phyloP scores from a whole-genome alignment of 1,140 invertebrate genomes.

The Zaprionus lachaisei region DNA sequence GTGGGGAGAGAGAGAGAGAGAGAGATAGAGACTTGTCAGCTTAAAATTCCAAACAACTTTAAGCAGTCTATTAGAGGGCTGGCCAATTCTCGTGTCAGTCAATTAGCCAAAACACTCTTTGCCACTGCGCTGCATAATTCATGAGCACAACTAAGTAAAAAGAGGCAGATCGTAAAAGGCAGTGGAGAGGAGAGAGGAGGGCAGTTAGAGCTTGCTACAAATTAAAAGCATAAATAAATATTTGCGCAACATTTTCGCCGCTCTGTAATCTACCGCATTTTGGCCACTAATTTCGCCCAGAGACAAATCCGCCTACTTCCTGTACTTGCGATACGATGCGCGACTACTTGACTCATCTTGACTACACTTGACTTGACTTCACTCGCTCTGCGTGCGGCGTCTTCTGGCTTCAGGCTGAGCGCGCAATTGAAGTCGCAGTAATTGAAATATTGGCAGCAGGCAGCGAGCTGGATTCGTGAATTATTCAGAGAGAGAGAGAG shows the following conservation, averaged over 20 bases:
- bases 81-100: slow-evolving; percentile 22
- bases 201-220: slow-evolving; percentile 34
- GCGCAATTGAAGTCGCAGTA: slow-evolving; percentile 61
- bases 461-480: slow-evolving; percentile 51
- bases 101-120: slow-evolving; percentile 48
- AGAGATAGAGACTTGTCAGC: not conserved
- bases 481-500: slow-evolving; percentile 50
- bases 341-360: slow-evolving; percentile 1
- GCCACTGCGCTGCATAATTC: slow-evolving; percentile 40
- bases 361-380: slow-evolving; percentile 12
- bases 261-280: slow-evolving; percentile 78
- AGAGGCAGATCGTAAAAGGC: not conserved
- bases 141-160: slow-evolving; percentile 14
- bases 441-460: slow-evolving; percentile 69
- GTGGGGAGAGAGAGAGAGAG: too few relatives aligned
- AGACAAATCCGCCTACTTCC: slow-evolving; percentile 70
- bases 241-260: slow-evolving; percentile 67
- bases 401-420: slow-evolving; percentile 8
- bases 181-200: not conserved
- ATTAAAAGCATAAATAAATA: slow-evolving; percentile 80
- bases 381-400: not conserved
- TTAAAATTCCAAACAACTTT: slow-evolving; percentile 9
- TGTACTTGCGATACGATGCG: slow-evolving; percentile 2
- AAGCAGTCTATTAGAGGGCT: slow-evolving; percentile 18
- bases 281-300: slow-evolving; percentile 78